Evolutionary conservation across 2,888 invertebrate genomes (phyloP), one percentile per base, ranked within the genome.

Genomic region (Scaptomyza parva): DNA sequence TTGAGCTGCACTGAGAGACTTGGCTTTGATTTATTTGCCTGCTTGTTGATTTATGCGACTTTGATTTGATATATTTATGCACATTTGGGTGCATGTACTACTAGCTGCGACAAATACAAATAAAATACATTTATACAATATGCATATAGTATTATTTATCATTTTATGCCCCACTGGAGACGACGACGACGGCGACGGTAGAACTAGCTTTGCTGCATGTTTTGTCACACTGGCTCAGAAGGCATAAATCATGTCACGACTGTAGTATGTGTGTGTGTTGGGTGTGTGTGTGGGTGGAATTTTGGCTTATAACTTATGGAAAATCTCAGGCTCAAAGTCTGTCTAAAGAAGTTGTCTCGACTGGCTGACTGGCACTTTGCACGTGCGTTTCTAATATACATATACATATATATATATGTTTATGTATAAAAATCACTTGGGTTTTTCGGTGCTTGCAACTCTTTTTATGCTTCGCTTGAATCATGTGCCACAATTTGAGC

Each of bases 401-500:
- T 45, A 18, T 18, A 53, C 4, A 18, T 24, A 11, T 35, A 24
- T 18, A 4, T 28, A 7, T 22, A 7, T n/a, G 9, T n/a, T 4
- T n/a, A n/a, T 30, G 20, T 67, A 48, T 67, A 83, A 79, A 83
- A 82, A 86, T 83, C 84, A 83, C 64, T 83, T 48, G 35, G 60
- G 40, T 17, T n/a, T 48, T n/a, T n/a, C n/a, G n/a, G n/a, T 35
- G 52, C 59, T 67, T 60, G 60, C 64, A 76, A 67, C 77, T 71
- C 68, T 75, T 73, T 61, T 66, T 18, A 53, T 40, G 54, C 43
- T 67, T 66, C 43, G 47, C n/a, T 24, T 6, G 57, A 44, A 24
- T 45, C 57, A 71, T 80, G 65, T 83, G 80, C 70, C 80, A 82
- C 76, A 74, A 66, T 71, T 73, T 60, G 24, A n/a, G n/a, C 20